These are phyloP conservation scores for Cherax destructor DNA, from an alignment of 1,140 invertebrate species.

Conservation along the genomic window DNA sequence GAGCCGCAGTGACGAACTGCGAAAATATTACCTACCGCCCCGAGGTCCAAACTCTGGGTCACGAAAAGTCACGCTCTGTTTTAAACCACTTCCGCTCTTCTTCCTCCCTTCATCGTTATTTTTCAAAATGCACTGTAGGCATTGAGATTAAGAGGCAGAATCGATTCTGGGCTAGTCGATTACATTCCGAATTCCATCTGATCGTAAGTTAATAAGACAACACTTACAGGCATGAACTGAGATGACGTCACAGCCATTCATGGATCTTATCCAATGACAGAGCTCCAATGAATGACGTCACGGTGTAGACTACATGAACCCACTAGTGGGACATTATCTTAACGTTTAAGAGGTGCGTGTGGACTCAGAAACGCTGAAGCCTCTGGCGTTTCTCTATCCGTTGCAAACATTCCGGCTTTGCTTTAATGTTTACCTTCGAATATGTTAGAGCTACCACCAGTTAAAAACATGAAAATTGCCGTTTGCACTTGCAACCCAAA, in stretches of 20 bases:
- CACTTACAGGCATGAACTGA: not conserved
- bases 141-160: too few species aligned
- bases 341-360: not conserved
- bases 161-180: not conserved
- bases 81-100: not conserved
- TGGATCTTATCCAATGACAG: not conserved
- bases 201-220: not conserved
- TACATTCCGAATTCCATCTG: not conserved
- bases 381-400: too few species aligned
- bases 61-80: not conserved
- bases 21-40: not conserved
- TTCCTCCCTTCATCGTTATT: not conserved
- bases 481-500: too few species aligned
- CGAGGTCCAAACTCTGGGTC: not conserved
- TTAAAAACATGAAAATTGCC: too few species aligned
- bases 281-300: not conserved
- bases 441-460: too few species aligned
- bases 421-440: too few species aligned
- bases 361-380: too few species aligned
- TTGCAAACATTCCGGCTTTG: too few species aligned
- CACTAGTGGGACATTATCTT: not conserved
- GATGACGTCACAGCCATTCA: not conserved
- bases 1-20: not conserved
- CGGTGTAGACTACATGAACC: too few species aligned
- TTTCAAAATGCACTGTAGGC: not conserved